Conservation (phyloP, 2,113 vertebrate genomes). For the Atherinomorus stipes region DNA sequence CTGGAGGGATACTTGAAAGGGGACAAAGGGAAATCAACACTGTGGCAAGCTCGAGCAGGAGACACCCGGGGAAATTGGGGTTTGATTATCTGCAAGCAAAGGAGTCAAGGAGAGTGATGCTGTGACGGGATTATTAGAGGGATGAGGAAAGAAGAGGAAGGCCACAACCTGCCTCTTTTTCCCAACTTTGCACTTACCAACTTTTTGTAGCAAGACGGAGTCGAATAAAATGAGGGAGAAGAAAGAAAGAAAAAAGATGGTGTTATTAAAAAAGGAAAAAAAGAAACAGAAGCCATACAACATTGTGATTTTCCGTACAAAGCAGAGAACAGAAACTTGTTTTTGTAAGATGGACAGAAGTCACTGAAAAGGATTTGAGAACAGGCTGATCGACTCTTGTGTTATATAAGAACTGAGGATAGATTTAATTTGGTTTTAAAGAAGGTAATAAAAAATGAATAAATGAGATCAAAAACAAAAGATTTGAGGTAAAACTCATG, state of each 20-base stretch:
- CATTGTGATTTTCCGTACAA: constrained; percentile 8
- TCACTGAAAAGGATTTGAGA: constrained; percentile 1
- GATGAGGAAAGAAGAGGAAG: constrained; percentile 51
- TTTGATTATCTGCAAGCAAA: constrained; percentile 59
- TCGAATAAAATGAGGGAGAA: constrained; percentile 33
- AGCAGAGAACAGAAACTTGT: constrained; percentile 11
- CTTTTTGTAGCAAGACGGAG: constrained; percentile 61
- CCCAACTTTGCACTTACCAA: constrained; percentile 64
- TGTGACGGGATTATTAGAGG: constrained; percentile 44
- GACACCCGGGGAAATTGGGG: constrained; percentile 60
- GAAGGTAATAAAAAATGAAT: background rate
- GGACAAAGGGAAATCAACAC: constrained; percentile 51
- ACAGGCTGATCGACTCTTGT: constrained; percentile 18
- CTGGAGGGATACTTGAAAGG: constrained; percentile 40
- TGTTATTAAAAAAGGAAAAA: constrained; percentile 49
- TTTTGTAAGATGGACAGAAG: constrained; percentile 4
- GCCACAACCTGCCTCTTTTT: constrained; percentile 39
- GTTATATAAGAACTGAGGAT: constrained; percentile 26
- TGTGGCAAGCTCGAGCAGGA: constrained; percentile 40
- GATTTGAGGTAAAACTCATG: background rate
- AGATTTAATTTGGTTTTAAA: constrained; percentile 12
- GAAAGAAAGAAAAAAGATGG: constrained; percentile 14
- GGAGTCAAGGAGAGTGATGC: constrained; percentile 58
- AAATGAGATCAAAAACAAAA: constrained; percentile 15
- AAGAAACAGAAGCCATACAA: constrained; percentile 6